Conservation (phyloP, 2,888 invertebrate genomes). For the Nephrotoma appendiculata region DNA sequence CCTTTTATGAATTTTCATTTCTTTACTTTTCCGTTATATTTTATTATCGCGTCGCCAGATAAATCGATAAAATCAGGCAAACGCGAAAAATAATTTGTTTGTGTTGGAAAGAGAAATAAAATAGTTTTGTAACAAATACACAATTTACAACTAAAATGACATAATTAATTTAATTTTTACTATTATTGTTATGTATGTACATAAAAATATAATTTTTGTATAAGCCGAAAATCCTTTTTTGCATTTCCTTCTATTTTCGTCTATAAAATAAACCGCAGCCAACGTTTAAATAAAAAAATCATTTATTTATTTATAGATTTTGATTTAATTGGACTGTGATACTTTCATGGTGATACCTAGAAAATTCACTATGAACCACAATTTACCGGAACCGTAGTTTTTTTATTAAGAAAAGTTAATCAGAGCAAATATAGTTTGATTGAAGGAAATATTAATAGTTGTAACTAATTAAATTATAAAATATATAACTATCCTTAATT, state of each 20-base stretch:
- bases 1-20: neutral
- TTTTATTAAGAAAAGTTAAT: too few species aligned
- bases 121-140: neutral
- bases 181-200: neutral
- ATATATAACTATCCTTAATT: too few species aligned
- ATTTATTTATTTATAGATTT: too few species aligned
- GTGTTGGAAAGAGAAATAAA: neutral
- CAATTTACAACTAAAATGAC: neutral
- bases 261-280: too few species aligned
- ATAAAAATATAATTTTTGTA: neutral
- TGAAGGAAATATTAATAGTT: too few species aligned
- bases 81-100: neutral
- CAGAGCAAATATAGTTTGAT: too few species aligned
- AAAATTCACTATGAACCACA: too few species aligned
- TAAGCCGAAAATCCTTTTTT: neutral
- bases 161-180: neutral
- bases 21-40: neutral
- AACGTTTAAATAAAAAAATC: too few species aligned
- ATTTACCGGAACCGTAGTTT: too few species aligned
- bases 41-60: neutral
- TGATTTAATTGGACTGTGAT: too few species aligned
- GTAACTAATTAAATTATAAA: too few species aligned
- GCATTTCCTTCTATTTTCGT: neutral
- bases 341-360: too few species aligned
- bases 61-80: neutral